These are phyloP conservation scores for Tachystola acroxantha DNA, from an alignment of 2,888 invertebrate genomes.

Conservation along the genomic window DNA sequence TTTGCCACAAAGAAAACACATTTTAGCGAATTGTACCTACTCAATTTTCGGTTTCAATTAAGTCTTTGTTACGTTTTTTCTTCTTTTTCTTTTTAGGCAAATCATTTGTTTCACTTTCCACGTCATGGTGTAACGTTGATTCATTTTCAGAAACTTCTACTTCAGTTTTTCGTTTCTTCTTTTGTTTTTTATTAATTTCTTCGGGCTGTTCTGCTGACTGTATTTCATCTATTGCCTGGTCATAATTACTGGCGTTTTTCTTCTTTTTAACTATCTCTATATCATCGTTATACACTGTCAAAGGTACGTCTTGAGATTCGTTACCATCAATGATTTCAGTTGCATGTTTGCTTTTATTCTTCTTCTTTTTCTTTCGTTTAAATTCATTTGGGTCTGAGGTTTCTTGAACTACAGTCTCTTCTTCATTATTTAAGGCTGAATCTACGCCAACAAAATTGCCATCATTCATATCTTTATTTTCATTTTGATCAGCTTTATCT, in stretches of 20 bases:
- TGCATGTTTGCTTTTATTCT: not conserved
- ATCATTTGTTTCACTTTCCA: conserved; percentile 6
- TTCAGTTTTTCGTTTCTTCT: conserved; percentile 5
- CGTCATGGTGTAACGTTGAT: not conserved
- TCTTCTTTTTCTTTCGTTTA: not conserved
- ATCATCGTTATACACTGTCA: not conserved
- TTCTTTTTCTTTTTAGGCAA: conserved; percentile 29
- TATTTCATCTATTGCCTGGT: not conserved
- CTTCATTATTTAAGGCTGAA: not conserved
- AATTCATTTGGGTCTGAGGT: not conserved
- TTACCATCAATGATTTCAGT: not conserved
- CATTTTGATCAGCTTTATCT: conserved; percentile 3
- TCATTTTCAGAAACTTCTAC: conserved; percentile 10
- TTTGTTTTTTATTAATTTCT: conserved; percentile 3
- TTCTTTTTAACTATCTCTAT: no score
- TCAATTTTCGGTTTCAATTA: conserved; percentile 4
- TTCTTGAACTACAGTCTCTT: not conserved
- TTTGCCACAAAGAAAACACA: conserved; percentile 2
- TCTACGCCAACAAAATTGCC: not conserved
- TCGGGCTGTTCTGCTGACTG: not conserved
- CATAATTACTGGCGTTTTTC: no score
- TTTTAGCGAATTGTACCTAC: conserved; percentile 2
- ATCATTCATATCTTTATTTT: not conserved
- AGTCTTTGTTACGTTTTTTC: conserved; percentile 16
- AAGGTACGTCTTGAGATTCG: not conserved